Percentiles rank a stretch among this genome's conserved stretches.
Evolutionary conservation across 2,113 vertebrate genomes (phyloP).

Genomic region (Mionectes macconnelli): DNA sequence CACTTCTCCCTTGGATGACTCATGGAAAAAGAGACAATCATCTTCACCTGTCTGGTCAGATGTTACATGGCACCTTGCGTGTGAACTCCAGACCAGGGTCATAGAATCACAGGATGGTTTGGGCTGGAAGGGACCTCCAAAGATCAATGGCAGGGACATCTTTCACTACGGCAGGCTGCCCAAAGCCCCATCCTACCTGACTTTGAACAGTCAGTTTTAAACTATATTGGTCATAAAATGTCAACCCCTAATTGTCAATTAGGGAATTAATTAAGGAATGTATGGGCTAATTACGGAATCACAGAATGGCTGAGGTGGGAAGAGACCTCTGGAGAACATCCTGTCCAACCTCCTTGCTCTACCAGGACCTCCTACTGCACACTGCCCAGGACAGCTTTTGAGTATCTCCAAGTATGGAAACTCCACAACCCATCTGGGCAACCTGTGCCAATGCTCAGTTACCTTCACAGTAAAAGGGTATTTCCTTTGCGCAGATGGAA

Average conservation of each 20-base stretch:
- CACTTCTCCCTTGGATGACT: not conserved
- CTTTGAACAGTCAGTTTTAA: not conserved
- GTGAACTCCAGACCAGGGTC: not conserved
- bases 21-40: not conserved
- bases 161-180: not conserved
- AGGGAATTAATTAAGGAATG: not conserved
- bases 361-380: not conserved
- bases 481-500: not conserved
- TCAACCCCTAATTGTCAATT: not conserved
- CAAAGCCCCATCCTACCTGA: not conserved
- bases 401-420: not conserved
- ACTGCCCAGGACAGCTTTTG: not conserved
- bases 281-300: not conserved
- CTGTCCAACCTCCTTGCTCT: not conserved
- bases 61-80: not conserved
- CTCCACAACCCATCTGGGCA: not conserved
- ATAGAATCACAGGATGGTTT: not conserved
- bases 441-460: not conserved
- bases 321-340: not conserved
- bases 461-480: not conserved
- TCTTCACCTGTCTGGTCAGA: not conserved
- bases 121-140: not conserved
- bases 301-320: not conserved
- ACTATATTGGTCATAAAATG: not conserved
- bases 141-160: not conserved